phyloP scores from a whole-genome alignment of 2,113 vertebrate species.

The Astur gentilis region DNA sequence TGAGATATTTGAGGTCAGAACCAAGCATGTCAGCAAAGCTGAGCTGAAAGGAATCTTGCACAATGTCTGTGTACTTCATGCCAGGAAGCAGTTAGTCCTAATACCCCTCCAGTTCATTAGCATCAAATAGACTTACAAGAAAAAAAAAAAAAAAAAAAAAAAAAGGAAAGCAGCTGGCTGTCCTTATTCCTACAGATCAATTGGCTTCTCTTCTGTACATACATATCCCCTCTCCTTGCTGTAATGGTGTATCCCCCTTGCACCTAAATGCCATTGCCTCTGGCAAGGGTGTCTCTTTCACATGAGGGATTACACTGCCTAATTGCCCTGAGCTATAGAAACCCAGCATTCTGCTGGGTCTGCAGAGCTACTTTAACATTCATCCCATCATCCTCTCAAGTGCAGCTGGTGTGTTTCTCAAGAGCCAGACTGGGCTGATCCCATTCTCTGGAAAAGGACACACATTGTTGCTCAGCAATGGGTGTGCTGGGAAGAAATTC shows the following conservation, averaged over 20 bases:
- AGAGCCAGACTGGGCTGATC: constrained; percentile 23
- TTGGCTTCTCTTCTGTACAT: not conserved
- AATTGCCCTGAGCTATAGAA: constrained; percentile 28
- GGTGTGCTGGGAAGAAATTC: constrained; percentile 43
- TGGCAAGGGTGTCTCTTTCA: constrained; percentile 25
- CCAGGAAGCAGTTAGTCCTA: constrained; percentile 37
- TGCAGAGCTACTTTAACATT: constrained; percentile 9
- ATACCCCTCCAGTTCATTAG: constrained; percentile 23
- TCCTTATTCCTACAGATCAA: not conserved
- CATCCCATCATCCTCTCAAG: constrained; percentile 7
- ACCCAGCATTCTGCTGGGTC: not conserved
- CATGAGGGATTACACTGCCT: not conserved
- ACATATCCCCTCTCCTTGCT: not conserved
- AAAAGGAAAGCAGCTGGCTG: not conserved
- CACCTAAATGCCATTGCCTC: constrained; percentile 8
- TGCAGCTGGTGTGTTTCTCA: constrained; percentile 50
- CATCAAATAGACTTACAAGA: not conserved
- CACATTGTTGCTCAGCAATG: constrained; percentile 46
- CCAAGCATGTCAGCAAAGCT: constrained; percentile 33
- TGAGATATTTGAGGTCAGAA: constrained; percentile 45
- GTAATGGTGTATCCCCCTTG: not conserved
- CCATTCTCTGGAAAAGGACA: constrained; percentile 52
- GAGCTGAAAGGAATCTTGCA: constrained; percentile 44
- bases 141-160: no score
- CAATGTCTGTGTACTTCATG: not conserved